Evolutionary conservation across 2,888 invertebrate genomes (phyloP).

Genomic region (Pollenia griseotomentosa): DNA sequence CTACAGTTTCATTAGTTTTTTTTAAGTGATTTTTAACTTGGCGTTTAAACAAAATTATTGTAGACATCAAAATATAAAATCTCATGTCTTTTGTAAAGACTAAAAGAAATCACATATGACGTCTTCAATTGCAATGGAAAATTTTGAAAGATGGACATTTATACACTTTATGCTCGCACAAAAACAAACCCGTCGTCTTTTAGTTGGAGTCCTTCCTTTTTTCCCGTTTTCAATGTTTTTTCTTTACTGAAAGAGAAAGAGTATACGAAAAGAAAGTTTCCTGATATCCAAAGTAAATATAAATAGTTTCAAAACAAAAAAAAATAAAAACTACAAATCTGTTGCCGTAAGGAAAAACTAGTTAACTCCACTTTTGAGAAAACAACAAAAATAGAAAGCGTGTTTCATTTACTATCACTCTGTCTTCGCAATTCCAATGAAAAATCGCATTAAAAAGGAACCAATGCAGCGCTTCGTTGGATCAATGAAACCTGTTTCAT

Average conservation of each 20-base stretch:
- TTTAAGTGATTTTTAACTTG: background rate
- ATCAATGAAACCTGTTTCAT: no score
- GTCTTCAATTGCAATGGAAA: background rate
- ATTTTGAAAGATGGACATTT: background rate
- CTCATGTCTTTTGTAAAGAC: background rate
- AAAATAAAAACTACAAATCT: constrained; percentile 36
- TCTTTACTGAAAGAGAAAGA: constrained; percentile 7
- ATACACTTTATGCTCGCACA: background rate
- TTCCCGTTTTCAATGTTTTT: background rate
- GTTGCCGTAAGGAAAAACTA: no score
- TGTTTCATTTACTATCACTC: no score
- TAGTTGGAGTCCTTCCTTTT: background rate
- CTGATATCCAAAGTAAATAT: constrained; percentile 53
- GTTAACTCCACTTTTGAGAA: no score
- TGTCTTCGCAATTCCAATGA: no score
- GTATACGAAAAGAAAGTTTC: constrained; percentile 33
- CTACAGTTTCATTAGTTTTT: background rate
- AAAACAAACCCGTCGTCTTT: background rate
- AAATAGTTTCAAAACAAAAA: constrained; percentile 35
- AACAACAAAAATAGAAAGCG: no score
- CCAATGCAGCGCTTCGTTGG: no score
- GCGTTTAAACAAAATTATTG: background rate
- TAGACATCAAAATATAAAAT: background rate
- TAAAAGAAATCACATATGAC: background rate
- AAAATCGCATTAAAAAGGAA: no score